A percentile compares a stretch with the other conserved stretches of the same genome.
phyloP scores from a whole-genome alignment of 2,888 invertebrate species.

The Aradus depressus region DNA sequence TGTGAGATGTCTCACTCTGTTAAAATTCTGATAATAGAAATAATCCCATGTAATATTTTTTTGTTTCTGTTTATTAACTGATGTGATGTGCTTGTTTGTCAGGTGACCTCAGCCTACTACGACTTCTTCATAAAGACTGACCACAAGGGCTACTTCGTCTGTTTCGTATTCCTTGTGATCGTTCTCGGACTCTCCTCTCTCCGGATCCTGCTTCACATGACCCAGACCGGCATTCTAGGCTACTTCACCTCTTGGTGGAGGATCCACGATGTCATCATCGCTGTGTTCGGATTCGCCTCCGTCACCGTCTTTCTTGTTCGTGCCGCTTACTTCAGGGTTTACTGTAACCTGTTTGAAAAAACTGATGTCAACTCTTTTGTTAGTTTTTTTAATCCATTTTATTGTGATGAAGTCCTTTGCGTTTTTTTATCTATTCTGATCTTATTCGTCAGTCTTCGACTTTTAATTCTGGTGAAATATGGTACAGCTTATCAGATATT shows the following conservation, averaged over 20 bases:
- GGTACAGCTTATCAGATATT: conserved; percentile 2
- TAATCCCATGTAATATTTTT: no score
- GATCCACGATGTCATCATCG: not conserved
- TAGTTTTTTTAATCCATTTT: conserved; percentile 5
- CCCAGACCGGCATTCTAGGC: not conserved
- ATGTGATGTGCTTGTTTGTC: no score
- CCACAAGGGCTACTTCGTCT: not conserved
- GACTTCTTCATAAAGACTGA: not conserved
- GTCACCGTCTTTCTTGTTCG: conserved; percentile 1
- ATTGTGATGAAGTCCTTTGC: not conserved
- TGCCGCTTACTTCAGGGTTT: not conserved
- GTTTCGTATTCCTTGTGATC: conserved; percentile 1
- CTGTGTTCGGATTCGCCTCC: not conserved
- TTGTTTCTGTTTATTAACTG: no score
- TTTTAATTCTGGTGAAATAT: conserved; percentile 2
- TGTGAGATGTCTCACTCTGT: no score
- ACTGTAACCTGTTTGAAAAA: not conserved
- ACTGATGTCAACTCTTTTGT: not conserved
- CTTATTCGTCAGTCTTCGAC: not conserved
- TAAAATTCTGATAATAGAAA: no score
- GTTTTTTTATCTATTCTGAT: not conserved
- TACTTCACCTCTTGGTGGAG: not conserved
- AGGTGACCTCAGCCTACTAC: conserved; percentile 3
- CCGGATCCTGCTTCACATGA: not conserved
- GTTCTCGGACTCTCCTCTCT: not conserved